Evolutionary conservation across 2,797 vertebrate genomes (phyloP).

Genomic region (Gobio occitaniae): DNA sequence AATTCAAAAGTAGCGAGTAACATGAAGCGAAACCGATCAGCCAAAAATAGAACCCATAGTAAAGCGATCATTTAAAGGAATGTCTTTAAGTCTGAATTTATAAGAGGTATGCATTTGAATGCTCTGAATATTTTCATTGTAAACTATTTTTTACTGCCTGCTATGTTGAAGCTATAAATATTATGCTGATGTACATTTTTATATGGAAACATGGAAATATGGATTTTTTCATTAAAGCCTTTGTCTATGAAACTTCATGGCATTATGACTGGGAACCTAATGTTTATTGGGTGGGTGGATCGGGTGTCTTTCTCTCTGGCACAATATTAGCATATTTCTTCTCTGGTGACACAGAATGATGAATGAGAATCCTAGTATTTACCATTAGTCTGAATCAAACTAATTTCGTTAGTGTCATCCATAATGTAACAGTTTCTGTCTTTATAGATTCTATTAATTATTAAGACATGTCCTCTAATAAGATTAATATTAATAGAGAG

Average conservation of each 20-base stretch:
- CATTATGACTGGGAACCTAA: slow-evolving; percentile 20
- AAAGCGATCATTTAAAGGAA: slow-evolving; percentile 63
- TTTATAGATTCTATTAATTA: slow-evolving; percentile 8
- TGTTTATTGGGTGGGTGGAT: slow-evolving; percentile 18
- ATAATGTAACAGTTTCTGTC: slow-evolving; percentile 7
- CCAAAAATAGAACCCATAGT: slow-evolving; percentile 63
- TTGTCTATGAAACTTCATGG: slow-evolving; percentile 54
- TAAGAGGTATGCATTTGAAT: slow-evolving; percentile 74
- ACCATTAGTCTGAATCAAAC: slow-evolving; percentile 27
- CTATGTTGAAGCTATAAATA: slow-evolving; percentile 76
- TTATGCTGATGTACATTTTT: slow-evolving; percentile 64
- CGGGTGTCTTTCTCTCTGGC: neutral
- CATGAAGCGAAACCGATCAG: slow-evolving; percentile 57
- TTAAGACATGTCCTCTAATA: slow-evolving; percentile 4
- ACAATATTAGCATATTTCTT: slow-evolving; percentile 27
- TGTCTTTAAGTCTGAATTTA: slow-evolving; percentile 68
- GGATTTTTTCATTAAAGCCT: slow-evolving; percentile 56
- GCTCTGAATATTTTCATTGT: slow-evolving; percentile 76
- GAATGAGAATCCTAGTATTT: slow-evolving; percentile 32
- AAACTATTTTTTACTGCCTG: slow-evolving; percentile 78
- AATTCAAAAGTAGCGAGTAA: slow-evolving; percentile 51
- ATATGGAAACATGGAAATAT: slow-evolving; percentile 52
- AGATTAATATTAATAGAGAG: neutral
- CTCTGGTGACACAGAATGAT: slow-evolving; percentile 28
- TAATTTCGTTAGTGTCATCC: slow-evolving; percentile 15